Base-by-base conservation (phyloP, 1,140 invertebrate species). In the Aphaenogaster rudis region DNA sequence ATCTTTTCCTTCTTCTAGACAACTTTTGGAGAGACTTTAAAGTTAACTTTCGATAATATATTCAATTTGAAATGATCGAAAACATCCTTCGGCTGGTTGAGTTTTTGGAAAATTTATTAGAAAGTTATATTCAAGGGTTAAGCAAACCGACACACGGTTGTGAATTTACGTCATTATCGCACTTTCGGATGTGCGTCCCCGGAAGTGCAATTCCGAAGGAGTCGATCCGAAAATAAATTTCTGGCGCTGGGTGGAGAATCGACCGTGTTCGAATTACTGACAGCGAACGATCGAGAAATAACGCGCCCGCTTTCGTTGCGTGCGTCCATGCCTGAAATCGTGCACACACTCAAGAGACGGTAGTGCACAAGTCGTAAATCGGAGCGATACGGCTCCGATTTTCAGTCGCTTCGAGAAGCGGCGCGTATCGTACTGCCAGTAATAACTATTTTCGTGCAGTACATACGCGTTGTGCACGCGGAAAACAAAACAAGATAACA, bases 381-480 rank as follows among this genome's bases (percentile, higher is more conserved):
- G 64, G 11, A 50, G 64, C 48, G 48, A 71, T 81, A 81, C 8
- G 9, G 15, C 15, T 21, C 39, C 15, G n/a, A 80, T 69, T 80
- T 80, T 69, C 45, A 67, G 8, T 39, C 17, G 3, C 39, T 13
- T 36, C 33, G 48, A 13, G 11, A 59, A n/a, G 9, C 36, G 36
- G 57, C 28, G 13, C 7, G n/a, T 61, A 57, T 84, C 69, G n/a
- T 39, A n/a, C 64, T n/a, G 50, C 6, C 48, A 50, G 13, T 84
- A 84, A 77, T 77, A 28, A 84, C 28, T 76, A 76, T 84, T 84
- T 84, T 84, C 59, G 71, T 76, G 28, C 21, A 21, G 21, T 28
- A 17, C n/a, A 21, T 42, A 42, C 17, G 21, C 39, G 15, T 57
- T 48, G 71, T 45, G 52, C 76, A n/a, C 21, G 77, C 77, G 77